Percentiles rank a stretch among this genome's conserved stretches.
Conservation (phyloP, 2,888 invertebrate genomes). For the Margaritifera margaritifera region DNA sequence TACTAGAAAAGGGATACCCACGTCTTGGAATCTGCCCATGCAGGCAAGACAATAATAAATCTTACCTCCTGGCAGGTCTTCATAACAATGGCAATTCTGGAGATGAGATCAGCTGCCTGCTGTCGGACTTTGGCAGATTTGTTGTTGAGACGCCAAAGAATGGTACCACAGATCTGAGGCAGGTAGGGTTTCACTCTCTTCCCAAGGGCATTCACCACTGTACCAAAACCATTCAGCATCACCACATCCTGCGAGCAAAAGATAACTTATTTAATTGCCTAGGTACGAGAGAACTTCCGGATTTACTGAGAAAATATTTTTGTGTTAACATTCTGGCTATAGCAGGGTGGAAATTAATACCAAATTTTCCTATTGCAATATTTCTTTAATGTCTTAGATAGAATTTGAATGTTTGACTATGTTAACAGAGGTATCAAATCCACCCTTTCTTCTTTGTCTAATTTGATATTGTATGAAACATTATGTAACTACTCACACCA, state of each 20-base stretch:
- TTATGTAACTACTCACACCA: too few species aligned
- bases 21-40: not conserved
- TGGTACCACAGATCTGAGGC: slow-evolving; percentile 99
- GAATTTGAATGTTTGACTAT: too few species aligned
- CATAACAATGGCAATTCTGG: slow-evolving; percentile 98
- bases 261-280: too few species aligned
- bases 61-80: slow-evolving; percentile 96
- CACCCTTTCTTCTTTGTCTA: too few species aligned
- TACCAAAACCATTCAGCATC: slow-evolving; percentile 99
- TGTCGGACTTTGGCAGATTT: slow-evolving; percentile 99
- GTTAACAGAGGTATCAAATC: too few species aligned
- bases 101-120: slow-evolving; percentile 99
- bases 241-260: slow-evolving; percentile 87
- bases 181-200: slow-evolving; percentile 98
- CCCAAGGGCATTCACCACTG: slow-evolving; percentile 97
- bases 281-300: too few species aligned
- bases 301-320: too few species aligned
- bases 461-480: too few species aligned
- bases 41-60: not conserved
- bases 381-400: too few species aligned
- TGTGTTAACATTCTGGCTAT: too few species aligned
- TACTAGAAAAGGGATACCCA: not conserved
- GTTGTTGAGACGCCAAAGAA: slow-evolving; percentile 99
- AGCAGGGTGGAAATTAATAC: too few species aligned
- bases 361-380: too few species aligned